Conservation (phyloP, 2,113 vertebrate species). For the Zapornia atra region DNA sequence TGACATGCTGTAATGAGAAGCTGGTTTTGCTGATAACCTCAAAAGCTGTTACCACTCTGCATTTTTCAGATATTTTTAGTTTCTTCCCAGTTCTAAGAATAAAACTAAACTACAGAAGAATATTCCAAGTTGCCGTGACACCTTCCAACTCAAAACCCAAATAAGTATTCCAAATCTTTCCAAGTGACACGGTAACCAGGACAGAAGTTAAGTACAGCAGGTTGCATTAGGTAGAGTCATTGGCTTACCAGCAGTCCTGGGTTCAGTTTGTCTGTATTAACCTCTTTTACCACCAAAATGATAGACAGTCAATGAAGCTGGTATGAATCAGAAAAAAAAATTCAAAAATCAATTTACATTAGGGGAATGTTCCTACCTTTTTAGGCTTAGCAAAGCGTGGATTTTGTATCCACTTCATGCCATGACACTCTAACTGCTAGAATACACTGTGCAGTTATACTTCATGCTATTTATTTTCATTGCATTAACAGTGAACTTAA, state of each 20-base stretch:
- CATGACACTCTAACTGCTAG: neutral
- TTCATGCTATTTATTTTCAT: neutral
- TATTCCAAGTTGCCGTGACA: neutral
- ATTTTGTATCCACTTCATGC: neutral
- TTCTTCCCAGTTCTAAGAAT: neutral
- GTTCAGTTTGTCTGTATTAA: neutral
- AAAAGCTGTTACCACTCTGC: neutral
- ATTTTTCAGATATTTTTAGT: neutral
- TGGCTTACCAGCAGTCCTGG: neutral
- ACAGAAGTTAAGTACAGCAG: neutral
- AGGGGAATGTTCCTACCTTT: neutral
- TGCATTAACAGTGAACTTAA: neutral
- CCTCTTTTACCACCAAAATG: neutral
- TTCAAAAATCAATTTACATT: neutral
- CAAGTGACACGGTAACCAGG: neutral
- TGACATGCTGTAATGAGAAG: rapidly evolving
- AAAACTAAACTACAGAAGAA: neutral
- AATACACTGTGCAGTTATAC: neutral
- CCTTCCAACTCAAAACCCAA: neutral
- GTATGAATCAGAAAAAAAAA: neutral
- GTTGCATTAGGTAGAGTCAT: neutral
- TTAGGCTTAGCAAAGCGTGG: neutral
- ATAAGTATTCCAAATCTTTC: neutral
- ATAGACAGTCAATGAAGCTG: neutral
- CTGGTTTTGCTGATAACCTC: neutral